These are phyloP conservation scores for Xylophagus ater DNA, from an alignment of 2,888 invertebrate genomes.

Conservation along the genomic window DNA sequence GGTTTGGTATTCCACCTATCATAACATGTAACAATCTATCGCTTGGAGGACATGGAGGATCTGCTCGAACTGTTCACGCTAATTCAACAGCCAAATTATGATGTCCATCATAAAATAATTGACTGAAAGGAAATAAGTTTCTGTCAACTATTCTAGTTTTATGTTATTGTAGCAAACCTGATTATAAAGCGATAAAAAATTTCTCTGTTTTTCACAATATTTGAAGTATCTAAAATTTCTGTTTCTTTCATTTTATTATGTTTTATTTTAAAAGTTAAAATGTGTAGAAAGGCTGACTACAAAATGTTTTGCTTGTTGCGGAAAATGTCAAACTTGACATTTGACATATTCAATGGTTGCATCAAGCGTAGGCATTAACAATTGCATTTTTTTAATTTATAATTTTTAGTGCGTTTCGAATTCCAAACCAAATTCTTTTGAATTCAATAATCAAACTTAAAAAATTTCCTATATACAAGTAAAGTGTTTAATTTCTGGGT, in stretches of 20 bases:
- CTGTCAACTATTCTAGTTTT: neutral
- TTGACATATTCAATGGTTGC: too few relatives aligned
- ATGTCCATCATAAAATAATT: slow-evolving; percentile 94
- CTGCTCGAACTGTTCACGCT: slow-evolving; percentile 74
- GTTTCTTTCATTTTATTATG: slow-evolving; percentile 35
- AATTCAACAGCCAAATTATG: slow-evolving; percentile 82
- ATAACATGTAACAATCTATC: slow-evolving; percentile 82
- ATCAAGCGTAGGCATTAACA: too few relatives aligned
- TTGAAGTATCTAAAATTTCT: slow-evolving; percentile 51
- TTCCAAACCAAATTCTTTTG: too few relatives aligned
- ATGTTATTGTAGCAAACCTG: slow-evolving; percentile 49
- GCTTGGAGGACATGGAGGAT: slow-evolving; percentile 91
- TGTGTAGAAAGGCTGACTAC: too few relatives aligned
- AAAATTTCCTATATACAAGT: too few relatives aligned
- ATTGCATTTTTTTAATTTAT: too few relatives aligned
- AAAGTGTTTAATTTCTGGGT: too few relatives aligned
- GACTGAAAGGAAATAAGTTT: slow-evolving; percentile 50
- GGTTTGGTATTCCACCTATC: slow-evolving; percentile 72
- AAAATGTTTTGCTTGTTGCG: too few relatives aligned
- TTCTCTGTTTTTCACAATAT: slow-evolving; percentile 80
- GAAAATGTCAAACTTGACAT: too few relatives aligned
- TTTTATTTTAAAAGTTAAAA: too few relatives aligned
- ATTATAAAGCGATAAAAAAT: slow-evolving; percentile 83
- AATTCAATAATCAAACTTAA: too few relatives aligned
- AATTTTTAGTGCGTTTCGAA: too few relatives aligned